Percentiles rank a stretch among this genome's conserved stretches.
These are phyloP conservation scores for Pithys albifrons DNA, from an alignment of 2,113 vertebrate species.

Conservation along the genomic window DNA sequence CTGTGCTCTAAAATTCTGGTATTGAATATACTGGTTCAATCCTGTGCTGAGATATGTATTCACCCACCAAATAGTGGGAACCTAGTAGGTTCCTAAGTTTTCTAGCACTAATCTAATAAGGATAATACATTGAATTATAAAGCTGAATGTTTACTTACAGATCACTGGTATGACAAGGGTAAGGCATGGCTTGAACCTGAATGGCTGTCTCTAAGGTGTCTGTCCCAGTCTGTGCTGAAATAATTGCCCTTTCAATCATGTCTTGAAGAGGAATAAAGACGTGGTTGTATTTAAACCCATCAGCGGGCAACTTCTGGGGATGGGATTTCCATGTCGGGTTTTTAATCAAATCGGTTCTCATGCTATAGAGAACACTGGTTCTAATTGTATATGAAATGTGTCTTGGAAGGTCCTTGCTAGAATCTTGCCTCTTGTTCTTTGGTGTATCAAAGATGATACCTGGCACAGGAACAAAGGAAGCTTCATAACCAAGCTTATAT, in stretches of 20 bases:
- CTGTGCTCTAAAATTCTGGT: background rate
- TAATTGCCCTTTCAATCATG: constrained; percentile 76
- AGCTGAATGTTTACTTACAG: constrained; percentile 61
- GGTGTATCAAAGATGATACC: constrained; percentile 69
- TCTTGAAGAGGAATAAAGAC: constrained; percentile 78
- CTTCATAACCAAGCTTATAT: background rate
- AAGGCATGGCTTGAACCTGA: constrained; percentile 74
- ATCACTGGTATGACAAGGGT: constrained; percentile 76
- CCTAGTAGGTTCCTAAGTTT: background rate
- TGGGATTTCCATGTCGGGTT: constrained; percentile 75
- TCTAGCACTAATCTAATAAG: background rate
- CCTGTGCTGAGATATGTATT: background rate
- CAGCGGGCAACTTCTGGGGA: constrained; percentile 71
- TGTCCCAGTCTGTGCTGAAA: constrained; percentile 61
- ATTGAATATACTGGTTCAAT: background rate
- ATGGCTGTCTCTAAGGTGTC: constrained; percentile 11
- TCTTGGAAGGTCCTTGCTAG: background rate
- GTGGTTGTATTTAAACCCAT: constrained; percentile 76
- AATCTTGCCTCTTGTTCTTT: background rate
- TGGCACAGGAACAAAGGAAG: background rate
- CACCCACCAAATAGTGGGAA: background rate
- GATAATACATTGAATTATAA: background rate
- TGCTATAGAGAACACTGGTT: constrained; percentile 70
- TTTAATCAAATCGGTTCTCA: constrained; percentile 71
- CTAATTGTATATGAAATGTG: constrained; percentile 72